Evolutionary conservation across 2,113 vertebrate species (phyloP), one percentile per base, ranked within the genome.

Genomic region (Camelus dromedarius): DNA sequence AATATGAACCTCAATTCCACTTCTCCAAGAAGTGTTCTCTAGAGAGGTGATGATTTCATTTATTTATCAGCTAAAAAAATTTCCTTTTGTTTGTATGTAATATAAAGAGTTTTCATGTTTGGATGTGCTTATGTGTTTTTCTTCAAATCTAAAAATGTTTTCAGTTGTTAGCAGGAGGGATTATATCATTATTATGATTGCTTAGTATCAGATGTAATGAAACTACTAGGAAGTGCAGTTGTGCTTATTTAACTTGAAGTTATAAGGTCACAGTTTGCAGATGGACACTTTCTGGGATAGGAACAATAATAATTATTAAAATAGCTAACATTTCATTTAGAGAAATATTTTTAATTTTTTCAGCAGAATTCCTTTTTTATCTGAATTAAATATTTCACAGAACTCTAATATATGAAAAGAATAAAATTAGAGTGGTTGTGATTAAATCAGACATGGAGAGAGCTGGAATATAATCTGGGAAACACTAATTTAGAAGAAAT

Each of bases 11-110:
- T 89, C 10, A 26, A 46, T 56, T 81, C 26, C 14, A 38, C 18
- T 95, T 60, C 52, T 94, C 28, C 13, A 60, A 90, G 4, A 93
- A 76, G 6, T 81, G 6, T 93, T 97, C 52, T 70, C 50, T 81
- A 20, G 93, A 48, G n/a, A 85, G 30, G 22, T 42, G 32, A 13
- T 85, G 10, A 1, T 81, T 76, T 97, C 35, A 93, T 69, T 97
- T 89, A 46, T 91, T 95, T 83, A 58, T 89, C 64, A 75, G 58
- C 35, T 86, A 48, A 87, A 91, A 70, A 42, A 5, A 8, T n/a
- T 56, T n/a, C 22, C 22, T 67, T 93, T 87, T 54, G 13, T 64
- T 90, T 91, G 62, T 54, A 14, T 87, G 58, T 0, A 54, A 4
- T 58, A 20, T 26, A 89, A 58, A 50, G 54, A 64, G 10, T 83